Conservation (phyloP, 2,113 vertebrate genomes). For the Bubalus kerabau region DNA sequence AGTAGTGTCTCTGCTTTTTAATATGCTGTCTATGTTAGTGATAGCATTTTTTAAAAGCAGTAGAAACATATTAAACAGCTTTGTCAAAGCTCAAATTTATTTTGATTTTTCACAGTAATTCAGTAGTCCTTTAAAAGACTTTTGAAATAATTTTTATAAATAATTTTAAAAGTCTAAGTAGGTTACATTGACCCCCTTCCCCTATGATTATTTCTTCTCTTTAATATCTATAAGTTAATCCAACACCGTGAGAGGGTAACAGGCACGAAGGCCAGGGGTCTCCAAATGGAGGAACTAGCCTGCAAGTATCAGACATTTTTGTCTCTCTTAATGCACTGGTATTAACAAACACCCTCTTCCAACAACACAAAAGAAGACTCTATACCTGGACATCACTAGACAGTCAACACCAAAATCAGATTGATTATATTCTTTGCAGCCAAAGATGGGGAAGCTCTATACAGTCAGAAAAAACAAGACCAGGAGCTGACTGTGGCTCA, state of each 20-base stretch:
- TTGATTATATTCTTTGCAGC: too few relatives aligned
- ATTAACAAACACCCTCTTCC: too few relatives aligned
- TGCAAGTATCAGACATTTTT: too few relatives aligned
- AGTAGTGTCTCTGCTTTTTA: not conserved
- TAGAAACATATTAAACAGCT: not conserved
- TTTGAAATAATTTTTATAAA: not conserved
- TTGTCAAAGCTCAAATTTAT: not conserved
- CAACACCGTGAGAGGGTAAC: not conserved
- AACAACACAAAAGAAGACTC: too few relatives aligned
- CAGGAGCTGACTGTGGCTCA: too few relatives aligned
- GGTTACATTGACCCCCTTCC: not conserved
- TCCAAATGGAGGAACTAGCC: too few relatives aligned
- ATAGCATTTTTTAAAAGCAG: not conserved
- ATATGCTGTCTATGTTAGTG: not conserved
- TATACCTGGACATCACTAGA: too few relatives aligned
- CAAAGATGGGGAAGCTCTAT: too few relatives aligned
- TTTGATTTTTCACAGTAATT: not conserved
- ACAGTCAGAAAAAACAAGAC: too few relatives aligned
- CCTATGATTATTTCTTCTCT: not conserved
- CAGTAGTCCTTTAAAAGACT: not conserved
- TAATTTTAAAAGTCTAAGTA: not conserved
- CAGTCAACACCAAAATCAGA: too few relatives aligned
- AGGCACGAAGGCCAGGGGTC: too few relatives aligned
- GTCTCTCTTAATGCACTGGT: too few relatives aligned
- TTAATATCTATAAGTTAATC: not conserved